Base-by-base conservation (phyloP, 2,113 vertebrate genomes). In the Chunga burmeisteri region DNA sequence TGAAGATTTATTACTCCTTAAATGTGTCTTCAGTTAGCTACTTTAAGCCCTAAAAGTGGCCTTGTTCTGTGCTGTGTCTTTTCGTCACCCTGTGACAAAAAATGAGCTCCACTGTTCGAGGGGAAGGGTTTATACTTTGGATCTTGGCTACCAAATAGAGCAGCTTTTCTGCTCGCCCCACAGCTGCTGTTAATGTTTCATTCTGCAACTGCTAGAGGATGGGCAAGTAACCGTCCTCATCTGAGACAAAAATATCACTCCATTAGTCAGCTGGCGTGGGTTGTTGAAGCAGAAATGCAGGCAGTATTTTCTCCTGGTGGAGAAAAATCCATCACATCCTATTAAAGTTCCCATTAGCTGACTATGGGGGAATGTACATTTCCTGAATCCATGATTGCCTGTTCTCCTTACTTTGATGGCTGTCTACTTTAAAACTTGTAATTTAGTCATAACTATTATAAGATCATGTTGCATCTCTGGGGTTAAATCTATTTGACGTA, bases 231-330 rank as follows among this genome's bases (percentile, higher is more conserved):
- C 95, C 22, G 4, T 95, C 85, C 88, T 97, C 78, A 66, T 92
- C 72, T 0, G 16, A 96, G 94, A 96, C 94, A 97, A 96, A 97
- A 97, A 98, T 98, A 97, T 96, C 96, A 95, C 96, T 97, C 93
- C 87, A 96, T 98, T 98, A 97, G 97, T 98, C 97, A 98, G 96
- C 95, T 95, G 93, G 93, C 88, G 91, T 98, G 94, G 96, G 97
- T 87, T 97, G 96, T 86, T 92, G 95, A 95, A 96, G 93, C 93
- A 97, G 93, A 98, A 97, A 96, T 95, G 66, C 91, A 97, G 94
- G 90, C 97, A 97, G 95, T 96, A 96, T 95, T 97, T 97, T 97
- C 93, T 97, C 61, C 73, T 96, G 56, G 91, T 97, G 85, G 80
- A 96, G 94, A 95, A 90, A 94, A 95, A 96, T 94, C 95, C 82